These are phyloP conservation scores for Drosophila mulleri DNA, from an alignment of 2,888 invertebrate genomes.

Conservation along the genomic window DNA sequence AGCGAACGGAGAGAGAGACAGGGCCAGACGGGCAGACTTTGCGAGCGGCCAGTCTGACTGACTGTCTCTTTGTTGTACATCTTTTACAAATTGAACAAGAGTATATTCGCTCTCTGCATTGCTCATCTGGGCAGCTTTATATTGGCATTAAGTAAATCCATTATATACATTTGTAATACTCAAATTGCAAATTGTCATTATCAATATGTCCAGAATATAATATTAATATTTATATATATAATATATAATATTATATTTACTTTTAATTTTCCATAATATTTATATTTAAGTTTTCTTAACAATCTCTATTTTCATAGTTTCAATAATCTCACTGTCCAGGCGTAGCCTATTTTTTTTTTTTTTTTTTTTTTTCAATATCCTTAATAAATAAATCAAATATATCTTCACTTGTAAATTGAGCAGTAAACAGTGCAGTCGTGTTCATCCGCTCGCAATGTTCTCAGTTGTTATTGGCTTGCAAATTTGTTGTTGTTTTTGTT, in stretches of 20 bases:
- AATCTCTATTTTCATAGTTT: no score
- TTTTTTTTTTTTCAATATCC: no score
- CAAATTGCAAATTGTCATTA: no score
- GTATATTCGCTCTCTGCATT: background rate
- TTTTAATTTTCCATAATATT: no score
- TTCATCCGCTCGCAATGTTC: background rate
- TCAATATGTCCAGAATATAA: no score
- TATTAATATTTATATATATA: no score
- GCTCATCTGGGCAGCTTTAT: background rate
- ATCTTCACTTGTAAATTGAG: background rate
- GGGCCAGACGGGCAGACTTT: conserved; percentile 21
- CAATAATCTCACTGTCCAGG: no score
- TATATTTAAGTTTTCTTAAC: no score
- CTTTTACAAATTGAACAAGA: background rate
- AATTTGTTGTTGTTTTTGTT: conserved; percentile 53
- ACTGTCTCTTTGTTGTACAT: conserved; percentile 60
- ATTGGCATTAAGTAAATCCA: background rate
- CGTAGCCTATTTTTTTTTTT: no score
- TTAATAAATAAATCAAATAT: no score
- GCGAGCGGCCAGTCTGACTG: conserved; percentile 33
- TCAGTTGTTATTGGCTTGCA: conserved; percentile 50
- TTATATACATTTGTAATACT: background rate
- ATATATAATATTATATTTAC: no score
- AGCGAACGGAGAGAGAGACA: conserved; percentile 33
- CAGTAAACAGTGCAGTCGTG: background rate